Evolutionary conservation across 92 coral and sea anemone genomes (phyloP), one percentile per base, ranked within the genome.

Genomic region (Palythoa grandiflora): DNA sequence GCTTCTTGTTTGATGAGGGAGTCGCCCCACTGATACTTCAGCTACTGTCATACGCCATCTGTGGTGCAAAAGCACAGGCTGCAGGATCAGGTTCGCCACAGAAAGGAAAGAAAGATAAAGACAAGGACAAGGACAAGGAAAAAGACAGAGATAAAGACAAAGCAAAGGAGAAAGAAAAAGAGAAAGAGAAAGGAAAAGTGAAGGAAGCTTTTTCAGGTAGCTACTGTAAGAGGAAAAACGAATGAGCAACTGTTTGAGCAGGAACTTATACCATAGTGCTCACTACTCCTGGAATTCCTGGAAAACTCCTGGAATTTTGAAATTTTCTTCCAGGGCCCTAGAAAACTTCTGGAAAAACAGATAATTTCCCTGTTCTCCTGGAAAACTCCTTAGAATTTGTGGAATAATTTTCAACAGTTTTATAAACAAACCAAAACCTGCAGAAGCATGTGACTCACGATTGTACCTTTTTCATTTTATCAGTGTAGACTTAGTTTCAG

Each of bases 1-100:
- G 99, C 88, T 97, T 91, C 91, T 84, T 95, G 78, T 95, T 97
- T 75, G 97, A 97, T 59, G 99, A 97, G 84, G 99, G 99, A 16
- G 99, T 97, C 38, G 94, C 98, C 1, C 96, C 98, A 9, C 81
- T 94, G 21, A 97, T 97, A 68, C 93, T 97, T 9, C 99, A 97
- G 90, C 91, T 97, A 52, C 88, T 97, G 74, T 93, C 98, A 5
- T 95, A 94, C 65, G 99, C 99, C 39, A 87, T 97, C 38, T 97
- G 99, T 89, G 98, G 95, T 8, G 86, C 91, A 38, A 94, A 95
- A 86, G 68, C 91, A 15, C 94, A 92, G 39, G 68, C 90, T 9
- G 80, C 87, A 19, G 87, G 87, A 20, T 74, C 92, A 13, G 44
- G 75, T 60, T 93, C 98, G 65, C 94, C 98, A 5, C 96, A 93